Evolutionary conservation across 2,888 invertebrate genomes (phyloP).

Genomic region (Trachelus iudaicus): DNA sequence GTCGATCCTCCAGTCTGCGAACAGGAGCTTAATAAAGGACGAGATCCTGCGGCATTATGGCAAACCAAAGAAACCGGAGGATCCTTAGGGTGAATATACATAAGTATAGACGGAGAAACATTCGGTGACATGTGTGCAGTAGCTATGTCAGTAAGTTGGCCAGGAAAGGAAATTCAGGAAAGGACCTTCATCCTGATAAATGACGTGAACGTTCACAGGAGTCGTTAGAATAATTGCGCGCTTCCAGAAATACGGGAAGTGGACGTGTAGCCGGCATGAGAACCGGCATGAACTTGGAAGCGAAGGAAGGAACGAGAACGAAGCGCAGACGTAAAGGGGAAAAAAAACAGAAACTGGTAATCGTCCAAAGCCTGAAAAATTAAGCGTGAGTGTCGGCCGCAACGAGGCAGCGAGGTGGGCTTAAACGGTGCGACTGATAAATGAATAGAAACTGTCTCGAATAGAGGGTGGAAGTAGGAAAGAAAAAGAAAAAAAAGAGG

Average conservation of each 20-base stretch:
- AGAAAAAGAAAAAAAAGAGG: conserved; percentile 7
- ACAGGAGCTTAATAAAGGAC: neutral
- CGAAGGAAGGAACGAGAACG: neutral
- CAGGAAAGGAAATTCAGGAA: conserved; percentile 12
- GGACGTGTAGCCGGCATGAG: conserved; percentile 8
- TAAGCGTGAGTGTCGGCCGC: conserved; percentile 44
- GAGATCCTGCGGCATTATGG: neutral
- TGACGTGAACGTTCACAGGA: conserved; percentile 35
- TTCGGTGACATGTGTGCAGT: neutral
- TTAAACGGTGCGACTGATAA: conserved; percentile 38
- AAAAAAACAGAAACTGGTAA: conserved; percentile 35
- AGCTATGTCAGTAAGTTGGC: neutral
- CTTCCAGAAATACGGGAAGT: conserved; percentile 44
- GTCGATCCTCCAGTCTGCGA: conserved; percentile 19
- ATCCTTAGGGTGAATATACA: neutral
- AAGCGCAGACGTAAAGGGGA: neutral
- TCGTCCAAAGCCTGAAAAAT: conserved; percentile 53
- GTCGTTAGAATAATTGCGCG: conserved; percentile 40
- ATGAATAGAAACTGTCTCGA: conserved; percentile 31
- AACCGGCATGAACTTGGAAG: neutral
- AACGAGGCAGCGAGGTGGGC: conserved; percentile 21
- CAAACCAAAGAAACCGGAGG: neutral
- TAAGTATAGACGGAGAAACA: neutral
- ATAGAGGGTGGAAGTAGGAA: neutral
- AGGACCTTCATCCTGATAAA: conserved; percentile 46